Conservation (phyloP, 2,888 invertebrate genomes). For the Laothoe populi region DNA sequence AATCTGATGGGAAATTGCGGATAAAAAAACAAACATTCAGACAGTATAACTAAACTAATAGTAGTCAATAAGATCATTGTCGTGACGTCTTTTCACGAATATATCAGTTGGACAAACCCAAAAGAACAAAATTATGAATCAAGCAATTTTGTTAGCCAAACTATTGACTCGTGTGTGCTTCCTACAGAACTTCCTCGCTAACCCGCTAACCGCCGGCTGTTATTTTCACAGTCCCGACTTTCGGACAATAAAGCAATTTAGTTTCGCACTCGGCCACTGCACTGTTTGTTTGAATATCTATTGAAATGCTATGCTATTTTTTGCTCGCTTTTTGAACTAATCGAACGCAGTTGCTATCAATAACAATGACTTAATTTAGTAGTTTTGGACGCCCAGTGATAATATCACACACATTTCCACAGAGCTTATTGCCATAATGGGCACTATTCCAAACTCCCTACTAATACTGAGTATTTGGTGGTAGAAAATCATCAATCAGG, state of each 20-base stretch:
- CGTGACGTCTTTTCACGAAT: no score
- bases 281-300: conserved; percentile 45
- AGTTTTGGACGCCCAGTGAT: no score
- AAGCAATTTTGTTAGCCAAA: background rate
- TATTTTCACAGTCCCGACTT: conserved; percentile 66
- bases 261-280: conserved; percentile 44
- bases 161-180: conserved; percentile 29
- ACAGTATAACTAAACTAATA: no score
- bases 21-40: no score
- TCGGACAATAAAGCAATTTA: conserved; percentile 65
- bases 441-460: no score
- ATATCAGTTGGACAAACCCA: background rate
- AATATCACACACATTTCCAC: no score
- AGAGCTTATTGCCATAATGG: no score
- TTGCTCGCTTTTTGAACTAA: background rate
- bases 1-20: no score
- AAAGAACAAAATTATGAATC: background rate
- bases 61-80: no score
- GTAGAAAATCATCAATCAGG: no score
- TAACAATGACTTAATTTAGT: background rate
- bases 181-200: conserved; percentile 41
- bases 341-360: conserved; percentile 2
- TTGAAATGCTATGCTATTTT: conserved; percentile 25
- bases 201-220: conserved; percentile 53
- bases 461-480: no score